Conservation (phyloP, 2,797 vertebrate species). For the Huso huso region DNA sequence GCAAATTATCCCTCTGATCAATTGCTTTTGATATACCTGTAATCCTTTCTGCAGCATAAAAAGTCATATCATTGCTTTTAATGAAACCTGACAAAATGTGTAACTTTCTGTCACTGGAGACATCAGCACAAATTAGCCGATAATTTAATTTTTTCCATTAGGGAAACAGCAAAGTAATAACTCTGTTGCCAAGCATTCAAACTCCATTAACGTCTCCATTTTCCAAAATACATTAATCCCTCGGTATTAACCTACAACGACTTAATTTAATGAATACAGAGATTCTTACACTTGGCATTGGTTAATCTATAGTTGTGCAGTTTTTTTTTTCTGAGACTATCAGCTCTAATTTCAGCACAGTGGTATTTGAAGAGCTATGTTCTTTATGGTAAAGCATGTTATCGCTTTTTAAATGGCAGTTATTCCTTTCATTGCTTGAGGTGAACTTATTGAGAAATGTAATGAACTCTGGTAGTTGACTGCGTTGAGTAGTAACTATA, state of each 20-base stretch:
- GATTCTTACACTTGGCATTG: constrained; percentile 8
- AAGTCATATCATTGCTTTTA: constrained; percentile 48
- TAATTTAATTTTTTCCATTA: constrained; percentile 82
- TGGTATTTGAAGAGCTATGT: no score
- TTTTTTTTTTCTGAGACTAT: not conserved
- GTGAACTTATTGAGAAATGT: no score
- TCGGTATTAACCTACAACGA: constrained; percentile 46
- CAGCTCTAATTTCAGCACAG: not conserved
- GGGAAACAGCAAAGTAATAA: constrained; percentile 72
- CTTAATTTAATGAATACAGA: constrained; percentile 22
- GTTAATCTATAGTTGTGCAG: not conserved
- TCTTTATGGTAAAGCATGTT: no score
- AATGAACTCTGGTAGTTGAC: no score
- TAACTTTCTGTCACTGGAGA: constrained; percentile 62
- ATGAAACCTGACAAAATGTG: constrained; percentile 60
- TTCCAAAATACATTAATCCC: constrained; percentile 54
- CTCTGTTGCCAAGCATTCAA: constrained; percentile 56
- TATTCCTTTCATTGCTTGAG: no score
- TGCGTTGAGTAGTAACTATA: no score
- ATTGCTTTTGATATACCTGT: not conserved
- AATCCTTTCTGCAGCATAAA: constrained; percentile 22
- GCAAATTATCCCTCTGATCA: not conserved
- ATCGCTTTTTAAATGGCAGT: no score
- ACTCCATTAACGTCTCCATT: constrained; percentile 83
- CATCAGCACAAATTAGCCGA: constrained; percentile 73